phyloP scores from a whole-genome alignment of 2,113 vertebrate genomes.

The Sorex fumeus region DNA sequence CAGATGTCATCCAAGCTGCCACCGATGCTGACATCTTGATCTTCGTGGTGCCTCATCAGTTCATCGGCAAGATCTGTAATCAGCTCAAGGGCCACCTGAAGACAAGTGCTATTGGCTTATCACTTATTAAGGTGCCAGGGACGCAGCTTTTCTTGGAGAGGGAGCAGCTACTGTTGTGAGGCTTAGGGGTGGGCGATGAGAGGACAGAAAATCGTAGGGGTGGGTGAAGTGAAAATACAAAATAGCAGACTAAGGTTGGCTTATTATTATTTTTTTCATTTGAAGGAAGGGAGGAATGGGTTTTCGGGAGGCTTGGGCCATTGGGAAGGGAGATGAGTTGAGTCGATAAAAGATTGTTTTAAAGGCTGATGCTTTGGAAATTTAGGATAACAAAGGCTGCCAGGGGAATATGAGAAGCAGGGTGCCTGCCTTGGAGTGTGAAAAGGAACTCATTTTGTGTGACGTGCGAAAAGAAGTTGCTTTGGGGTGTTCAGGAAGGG shows the following conservation, averaged over 20 bases:
- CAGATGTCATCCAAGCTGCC: conserved; percentile 94
- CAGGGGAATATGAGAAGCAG: neutral
- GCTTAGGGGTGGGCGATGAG: neutral
- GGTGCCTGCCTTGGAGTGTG: neutral
- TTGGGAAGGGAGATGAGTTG: neutral
- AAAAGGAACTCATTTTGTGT: too few relatives aligned
- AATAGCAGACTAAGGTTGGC: neutral
- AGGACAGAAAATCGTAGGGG: conserved; percentile 13
- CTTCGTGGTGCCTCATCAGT: conserved; percentile 98
- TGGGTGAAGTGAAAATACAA: neutral
- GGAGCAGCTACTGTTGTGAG: neutral
- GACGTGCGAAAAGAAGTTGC: too few relatives aligned
- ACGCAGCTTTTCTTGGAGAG: neutral
- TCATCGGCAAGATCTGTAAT: conserved; percentile 93
- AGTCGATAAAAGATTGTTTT: neutral
- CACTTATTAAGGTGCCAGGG: conserved; percentile 96
- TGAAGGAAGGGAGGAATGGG: too few relatives aligned
- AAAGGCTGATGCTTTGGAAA: neutral
- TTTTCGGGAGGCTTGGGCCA: neutral
- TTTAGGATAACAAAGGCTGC: neutral
- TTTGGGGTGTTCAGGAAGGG: neutral
- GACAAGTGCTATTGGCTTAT: conserved; percentile 93
- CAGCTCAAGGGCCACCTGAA: conserved; percentile 96
- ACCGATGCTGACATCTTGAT: conserved; percentile 94
- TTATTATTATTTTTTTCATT: too few relatives aligned